These are phyloP conservation scores for Bolinopsis microptera DNA, from an alignment of 37 sponge, comb jelly and placozoan genomes.

Conservation along the genomic window DNA sequence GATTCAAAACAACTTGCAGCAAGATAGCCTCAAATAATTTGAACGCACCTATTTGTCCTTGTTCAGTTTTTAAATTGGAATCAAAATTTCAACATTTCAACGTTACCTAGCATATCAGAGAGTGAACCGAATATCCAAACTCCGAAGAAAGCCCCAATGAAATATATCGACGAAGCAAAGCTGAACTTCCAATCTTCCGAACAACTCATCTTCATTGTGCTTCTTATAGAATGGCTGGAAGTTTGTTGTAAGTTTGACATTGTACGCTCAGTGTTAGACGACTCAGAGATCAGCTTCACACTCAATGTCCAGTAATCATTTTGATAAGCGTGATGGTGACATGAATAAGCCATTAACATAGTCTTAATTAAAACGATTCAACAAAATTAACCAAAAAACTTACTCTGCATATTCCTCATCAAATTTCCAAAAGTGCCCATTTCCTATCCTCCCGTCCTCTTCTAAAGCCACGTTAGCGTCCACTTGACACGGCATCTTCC, in stretches of 20 bases:
- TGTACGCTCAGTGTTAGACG: no score
- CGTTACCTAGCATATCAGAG: slow-evolving; percentile 21
- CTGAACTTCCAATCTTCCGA: slow-evolving; percentile 9
- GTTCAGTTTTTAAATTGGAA: no score
- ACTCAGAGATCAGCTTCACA: no score
- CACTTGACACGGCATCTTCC: slow-evolving; percentile 45
- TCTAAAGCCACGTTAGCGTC: not conserved
- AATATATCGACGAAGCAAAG: slow-evolving; percentile 26
- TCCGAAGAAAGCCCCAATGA: slow-evolving; percentile 65
- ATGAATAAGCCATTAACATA: no score
- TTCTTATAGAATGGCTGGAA: slow-evolving; percentile 42
- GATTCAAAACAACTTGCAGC: no score
- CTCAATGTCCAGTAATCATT: no score
- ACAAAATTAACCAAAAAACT: no score
- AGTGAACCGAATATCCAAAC: slow-evolving; percentile 1
- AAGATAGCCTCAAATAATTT: no score
- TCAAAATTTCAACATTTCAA: no score
- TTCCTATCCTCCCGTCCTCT: not conserved
- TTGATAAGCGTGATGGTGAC: no score
- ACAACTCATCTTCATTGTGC: not conserved
- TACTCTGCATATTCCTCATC: not conserved
- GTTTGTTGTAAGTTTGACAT: not conserved
- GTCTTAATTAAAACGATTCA: no score
- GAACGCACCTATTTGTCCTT: no score
- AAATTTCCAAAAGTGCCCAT: not conserved